phyloP scores from a whole-genome alignment of 37 sponge, comb jelly and placozoan genomes.

The Corticium candelabrum region DNA sequence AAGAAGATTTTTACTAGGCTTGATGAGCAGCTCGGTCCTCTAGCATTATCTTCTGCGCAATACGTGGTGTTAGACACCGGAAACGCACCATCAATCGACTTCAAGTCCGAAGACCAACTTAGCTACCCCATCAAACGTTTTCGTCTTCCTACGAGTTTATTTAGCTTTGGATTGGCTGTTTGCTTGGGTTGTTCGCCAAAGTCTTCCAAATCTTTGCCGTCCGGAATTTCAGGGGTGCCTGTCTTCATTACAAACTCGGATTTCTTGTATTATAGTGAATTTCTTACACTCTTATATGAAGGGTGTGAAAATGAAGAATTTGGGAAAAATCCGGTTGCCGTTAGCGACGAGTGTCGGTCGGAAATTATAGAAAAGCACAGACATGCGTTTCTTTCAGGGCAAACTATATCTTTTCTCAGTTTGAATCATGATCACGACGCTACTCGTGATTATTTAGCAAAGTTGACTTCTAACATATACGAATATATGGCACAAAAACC shows the following conservation, averaged over 20 bases:
- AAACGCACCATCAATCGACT: too few relatives aligned
- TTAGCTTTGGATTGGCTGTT: not conserved
- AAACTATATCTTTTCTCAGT: not conserved
- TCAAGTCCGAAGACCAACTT: too few relatives aligned
- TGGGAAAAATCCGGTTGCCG: not conserved
- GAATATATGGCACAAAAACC: not conserved
- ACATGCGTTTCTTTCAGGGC: not conserved
- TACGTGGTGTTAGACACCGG: not conserved
- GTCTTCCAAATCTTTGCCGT: not conserved
- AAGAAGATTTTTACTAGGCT: not conserved
- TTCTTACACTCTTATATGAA: not conserved
- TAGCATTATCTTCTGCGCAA: not conserved
- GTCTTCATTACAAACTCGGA: not conserved
- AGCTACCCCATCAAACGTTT: not conserved
- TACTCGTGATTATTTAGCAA: not conserved
- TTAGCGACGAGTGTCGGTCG: too few relatives aligned
- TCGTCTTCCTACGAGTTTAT: not conserved
- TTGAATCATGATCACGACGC: not conserved
- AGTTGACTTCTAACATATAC: not conserved
- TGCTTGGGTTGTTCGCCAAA: not conserved
- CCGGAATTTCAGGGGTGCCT: not conserved
- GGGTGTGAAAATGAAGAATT: not conserved
- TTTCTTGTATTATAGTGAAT: not conserved
- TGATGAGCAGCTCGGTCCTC: not conserved
- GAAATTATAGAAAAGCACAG: too few relatives aligned